A percentile compares a stretch with the other conserved stretches of the same genome.
Evolutionary conservation across 2,888 invertebrate genomes (phyloP).

Genomic region (Orthosia incerta): DNA sequence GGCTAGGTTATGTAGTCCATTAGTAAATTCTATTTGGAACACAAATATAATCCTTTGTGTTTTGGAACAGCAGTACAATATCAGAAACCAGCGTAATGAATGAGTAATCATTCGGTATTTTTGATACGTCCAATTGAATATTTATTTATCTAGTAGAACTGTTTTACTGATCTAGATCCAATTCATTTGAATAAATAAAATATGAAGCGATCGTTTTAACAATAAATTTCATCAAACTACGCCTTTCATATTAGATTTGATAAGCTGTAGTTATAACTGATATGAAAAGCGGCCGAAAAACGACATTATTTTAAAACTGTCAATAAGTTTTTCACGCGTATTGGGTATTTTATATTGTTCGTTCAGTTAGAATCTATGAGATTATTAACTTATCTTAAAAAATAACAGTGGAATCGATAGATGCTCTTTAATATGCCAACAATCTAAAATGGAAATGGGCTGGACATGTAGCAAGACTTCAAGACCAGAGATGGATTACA

Average conservation of each 20-base stretch:
- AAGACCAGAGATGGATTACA: too few species aligned
- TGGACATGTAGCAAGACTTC: too few species aligned
- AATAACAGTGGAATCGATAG: background rate
- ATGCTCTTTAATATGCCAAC: too few species aligned
- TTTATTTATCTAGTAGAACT: background rate
- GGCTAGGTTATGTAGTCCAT: background rate
- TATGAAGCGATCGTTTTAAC: background rate
- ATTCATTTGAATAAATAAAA: background rate
- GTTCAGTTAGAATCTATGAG: background rate
- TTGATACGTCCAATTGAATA: background rate
- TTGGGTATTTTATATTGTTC: background rate
- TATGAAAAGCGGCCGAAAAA: too few species aligned
- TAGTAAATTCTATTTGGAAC: conserved; percentile 14
- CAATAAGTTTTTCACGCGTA: background rate
- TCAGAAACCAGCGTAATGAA: too few species aligned
- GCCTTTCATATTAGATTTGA: background rate
- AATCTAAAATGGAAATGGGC: too few species aligned
- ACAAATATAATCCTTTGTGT: background rate
- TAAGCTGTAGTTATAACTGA: too few species aligned
- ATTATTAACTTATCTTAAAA: conserved; percentile 4
- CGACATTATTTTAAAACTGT: too few species aligned
- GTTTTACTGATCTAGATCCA: too few species aligned
- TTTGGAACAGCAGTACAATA: conserved; percentile 9
- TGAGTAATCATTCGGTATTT: background rate
- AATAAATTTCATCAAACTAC: background rate